A percentile compares a stretch with the other conserved stretches of the same genome.
Conservation (phyloP, 2,113 vertebrate species). For the Stigmatopora nigra region DNA sequence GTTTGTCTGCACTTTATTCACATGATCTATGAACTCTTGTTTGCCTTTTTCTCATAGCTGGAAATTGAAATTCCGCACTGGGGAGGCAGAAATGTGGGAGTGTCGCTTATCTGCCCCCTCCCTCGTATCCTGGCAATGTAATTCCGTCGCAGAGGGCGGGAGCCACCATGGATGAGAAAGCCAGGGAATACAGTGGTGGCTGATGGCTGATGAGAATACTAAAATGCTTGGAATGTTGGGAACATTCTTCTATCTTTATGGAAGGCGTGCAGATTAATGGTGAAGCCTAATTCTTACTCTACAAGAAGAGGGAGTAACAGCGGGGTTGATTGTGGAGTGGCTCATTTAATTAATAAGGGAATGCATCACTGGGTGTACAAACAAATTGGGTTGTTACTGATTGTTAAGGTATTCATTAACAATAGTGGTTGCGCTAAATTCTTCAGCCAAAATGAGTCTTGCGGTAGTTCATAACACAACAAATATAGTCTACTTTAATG, state of each 20-base stretch:
- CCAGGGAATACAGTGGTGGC: constrained; percentile 31
- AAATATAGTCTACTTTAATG: too few relatives aligned
- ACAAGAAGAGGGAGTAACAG: background rate
- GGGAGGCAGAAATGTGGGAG: background rate
- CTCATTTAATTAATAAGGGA: constrained; percentile 6
- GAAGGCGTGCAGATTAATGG: constrained; percentile 3
- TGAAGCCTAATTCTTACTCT: background rate
- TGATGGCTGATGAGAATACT: constrained; percentile 22
- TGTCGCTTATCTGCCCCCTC: constrained; percentile 35
- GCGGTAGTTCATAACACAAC: too few relatives aligned
- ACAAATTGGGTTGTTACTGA: background rate
- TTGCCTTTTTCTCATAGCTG: constrained; percentile 46
- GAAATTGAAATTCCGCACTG: constrained; percentile 45
- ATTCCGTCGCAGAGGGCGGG: constrained; percentile 37
- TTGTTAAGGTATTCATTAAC: background rate
- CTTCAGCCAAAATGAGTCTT: too few relatives aligned
- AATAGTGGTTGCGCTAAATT: background rate
- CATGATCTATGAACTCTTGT: constrained; percentile 50
- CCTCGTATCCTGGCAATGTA: constrained; percentile 41
- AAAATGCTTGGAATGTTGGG: constrained; percentile 14
- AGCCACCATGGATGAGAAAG: constrained; percentile 31
- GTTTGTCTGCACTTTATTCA: constrained; percentile 29
- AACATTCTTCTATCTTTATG: constrained; percentile 5
- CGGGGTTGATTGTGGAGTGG: background rate
- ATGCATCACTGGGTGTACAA: background rate